A percentile compares a stretch with the other conserved stretches of the same genome.
Evolutionary conservation across 2,797 vertebrate genomes (phyloP).

Genomic region (Malurus leucopterus): DNA sequence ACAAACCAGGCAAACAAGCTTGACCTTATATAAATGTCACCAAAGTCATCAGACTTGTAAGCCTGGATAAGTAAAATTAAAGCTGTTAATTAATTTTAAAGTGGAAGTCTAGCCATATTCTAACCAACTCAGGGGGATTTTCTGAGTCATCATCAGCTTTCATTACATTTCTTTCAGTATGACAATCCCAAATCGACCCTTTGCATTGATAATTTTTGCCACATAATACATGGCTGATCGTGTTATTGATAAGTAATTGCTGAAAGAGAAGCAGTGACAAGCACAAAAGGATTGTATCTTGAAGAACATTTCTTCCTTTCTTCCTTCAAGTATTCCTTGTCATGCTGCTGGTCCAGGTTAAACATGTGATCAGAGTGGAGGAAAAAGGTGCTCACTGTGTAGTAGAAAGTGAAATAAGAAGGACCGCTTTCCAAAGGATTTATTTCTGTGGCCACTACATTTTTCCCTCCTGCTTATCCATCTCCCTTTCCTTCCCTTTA

Average conservation of each 20-base stretch:
- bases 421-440: accelerated
- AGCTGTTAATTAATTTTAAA: slow-evolving; percentile 20
- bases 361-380: accelerated
- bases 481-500: neutral
- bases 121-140: neutral
- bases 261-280: neutral
- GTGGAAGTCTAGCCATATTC: neutral
- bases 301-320: neutral
- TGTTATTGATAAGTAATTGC: neutral
- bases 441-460: neutral
- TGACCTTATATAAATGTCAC: slow-evolving; percentile 40
- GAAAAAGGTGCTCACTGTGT: neutral
- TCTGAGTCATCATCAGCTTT: neutral
- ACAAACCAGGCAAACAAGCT: slow-evolving; percentile 10
- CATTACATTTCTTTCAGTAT: neutral
- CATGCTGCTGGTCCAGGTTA: neutral
- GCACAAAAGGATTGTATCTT: neutral
- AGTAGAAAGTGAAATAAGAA: neutral
- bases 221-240: neutral
- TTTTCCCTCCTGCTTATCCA: neutral
- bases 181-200: neutral
- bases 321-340: neutral
- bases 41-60: slow-evolving; percentile 19
- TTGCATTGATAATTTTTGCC: neutral
- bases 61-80: slow-evolving; percentile 14